Conservation (phyloP, 2,113 vertebrate species). For the Carollia perspicillata region DNA sequence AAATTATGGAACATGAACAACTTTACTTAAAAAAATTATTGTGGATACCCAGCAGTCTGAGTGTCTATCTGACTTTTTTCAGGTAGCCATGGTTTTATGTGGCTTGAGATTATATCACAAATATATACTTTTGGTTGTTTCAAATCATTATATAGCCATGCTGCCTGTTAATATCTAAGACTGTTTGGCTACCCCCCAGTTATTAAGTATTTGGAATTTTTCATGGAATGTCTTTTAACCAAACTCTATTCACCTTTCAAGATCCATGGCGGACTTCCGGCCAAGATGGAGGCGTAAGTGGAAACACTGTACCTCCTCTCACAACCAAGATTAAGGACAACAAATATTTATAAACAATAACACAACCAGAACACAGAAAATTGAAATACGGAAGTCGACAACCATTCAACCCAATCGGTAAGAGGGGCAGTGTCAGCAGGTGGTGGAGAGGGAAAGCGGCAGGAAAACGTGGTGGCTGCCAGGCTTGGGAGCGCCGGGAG, state of each 20-base stretch:
- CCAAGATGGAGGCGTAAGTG: no score
- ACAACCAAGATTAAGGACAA: no score
- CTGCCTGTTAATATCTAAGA: neutral
- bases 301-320: no score
- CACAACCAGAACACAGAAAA: no score
- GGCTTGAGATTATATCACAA: slow-evolving; percentile 24
- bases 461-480: no score
- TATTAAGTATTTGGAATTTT: neutral
- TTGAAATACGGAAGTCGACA: no score
- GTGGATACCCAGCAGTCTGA: neutral
- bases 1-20: slow-evolving; percentile 22
- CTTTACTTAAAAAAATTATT: slow-evolving; percentile 23
- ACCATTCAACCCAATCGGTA: no score
- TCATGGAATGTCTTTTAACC: neutral
- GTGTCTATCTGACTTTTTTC: slow-evolving; percentile 8
- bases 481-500: no score
- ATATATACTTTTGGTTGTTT: slow-evolving; percentile 29
- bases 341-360: no score
- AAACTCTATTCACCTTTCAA: slow-evolving; percentile 8
- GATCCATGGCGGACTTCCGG: no score
- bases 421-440: no score
- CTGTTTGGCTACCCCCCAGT: neutral
- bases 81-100: slow-evolving; percentile 35
- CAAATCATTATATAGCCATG: neutral
- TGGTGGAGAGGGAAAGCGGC: no score